Evolutionary conservation across 2,797 vertebrate species (phyloP).

Genomic region (Cossypha polioptera): DNA sequence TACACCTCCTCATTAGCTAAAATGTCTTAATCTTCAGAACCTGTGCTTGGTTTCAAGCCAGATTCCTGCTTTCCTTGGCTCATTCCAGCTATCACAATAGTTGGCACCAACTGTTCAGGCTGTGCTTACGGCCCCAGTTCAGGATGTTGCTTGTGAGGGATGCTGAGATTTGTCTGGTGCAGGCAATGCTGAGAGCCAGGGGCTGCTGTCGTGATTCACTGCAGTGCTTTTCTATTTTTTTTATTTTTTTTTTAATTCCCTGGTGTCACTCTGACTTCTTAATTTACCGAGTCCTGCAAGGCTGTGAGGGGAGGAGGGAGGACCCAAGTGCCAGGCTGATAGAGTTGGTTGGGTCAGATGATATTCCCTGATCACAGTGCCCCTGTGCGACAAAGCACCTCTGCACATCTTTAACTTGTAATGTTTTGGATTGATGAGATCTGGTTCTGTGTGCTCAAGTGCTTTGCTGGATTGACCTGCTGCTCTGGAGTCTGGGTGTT

Average conservation of each 20-base stretch:
- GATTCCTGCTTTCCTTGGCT: constrained; percentile 33
- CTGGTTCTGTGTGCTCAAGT: neutral
- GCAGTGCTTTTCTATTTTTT: neutral
- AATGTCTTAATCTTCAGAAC: constrained; percentile 43
- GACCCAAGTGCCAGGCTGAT: neutral
- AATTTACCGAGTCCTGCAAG: neutral
- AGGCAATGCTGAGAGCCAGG: neutral
- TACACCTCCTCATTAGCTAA: constrained; percentile 1
- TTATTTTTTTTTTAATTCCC: neutral
- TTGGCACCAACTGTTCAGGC: neutral
- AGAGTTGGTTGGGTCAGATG: neutral
- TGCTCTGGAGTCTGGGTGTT: neutral
- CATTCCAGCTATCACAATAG: constrained; percentile 20
- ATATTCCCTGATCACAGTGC: neutral
- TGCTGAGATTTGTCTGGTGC: neutral
- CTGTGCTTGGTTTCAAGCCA: constrained; percentile 41
- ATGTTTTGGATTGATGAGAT: neutral
- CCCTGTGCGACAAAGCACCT: neutral
- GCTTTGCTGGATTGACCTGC: neutral
- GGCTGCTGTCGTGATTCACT: neutral
- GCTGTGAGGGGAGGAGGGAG: neutral
- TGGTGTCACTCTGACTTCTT: neutral
- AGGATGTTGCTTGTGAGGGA: neutral
- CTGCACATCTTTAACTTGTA: neutral
- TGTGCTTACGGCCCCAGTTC: neutral